Evolutionary conservation across 2,888 invertebrate species (phyloP).

Genomic region (Oxytorus armatus): DNA sequence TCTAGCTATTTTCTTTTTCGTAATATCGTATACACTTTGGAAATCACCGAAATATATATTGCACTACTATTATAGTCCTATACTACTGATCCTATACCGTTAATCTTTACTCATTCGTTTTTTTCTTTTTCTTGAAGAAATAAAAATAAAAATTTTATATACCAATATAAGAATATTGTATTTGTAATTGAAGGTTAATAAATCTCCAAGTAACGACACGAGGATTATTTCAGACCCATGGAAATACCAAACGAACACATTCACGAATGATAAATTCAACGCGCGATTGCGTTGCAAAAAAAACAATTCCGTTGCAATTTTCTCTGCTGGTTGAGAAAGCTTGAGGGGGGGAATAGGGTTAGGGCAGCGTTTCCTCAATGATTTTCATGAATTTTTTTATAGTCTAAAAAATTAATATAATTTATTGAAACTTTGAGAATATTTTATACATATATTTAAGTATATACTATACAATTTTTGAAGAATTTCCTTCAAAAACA

Average conservation of each 20-base stretch:
- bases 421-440: too few species aligned
- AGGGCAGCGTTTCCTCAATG: too few species aligned
- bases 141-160: constrained; percentile 56
- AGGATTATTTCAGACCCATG: not conserved
- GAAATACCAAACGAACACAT: not conserved
- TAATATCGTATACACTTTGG: constrained; percentile 39
- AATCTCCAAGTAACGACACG: constrained; percentile 45
- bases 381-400: too few species aligned
- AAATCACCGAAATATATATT: constrained; percentile 46
- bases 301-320: not conserved
- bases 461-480: too few species aligned
- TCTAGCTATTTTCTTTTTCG: constrained; percentile 50
- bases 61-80: constrained; percentile 25
- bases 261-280: not conserved
- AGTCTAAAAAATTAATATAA: too few species aligned
- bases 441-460: too few species aligned
- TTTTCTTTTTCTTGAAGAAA: constrained; percentile 38
- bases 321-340: too few species aligned
- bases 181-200: constrained; percentile 56
- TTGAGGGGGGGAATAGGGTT: too few species aligned
- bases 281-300: too few species aligned
- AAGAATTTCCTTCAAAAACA: too few species aligned
- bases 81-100: constrained; percentile 46
- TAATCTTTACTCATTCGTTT: constrained; percentile 44
- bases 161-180: constrained; percentile 61